Base-by-base conservation (phyloP, 2,113 vertebrate genomes). In the Corythoichthys haematopterus region DNA sequence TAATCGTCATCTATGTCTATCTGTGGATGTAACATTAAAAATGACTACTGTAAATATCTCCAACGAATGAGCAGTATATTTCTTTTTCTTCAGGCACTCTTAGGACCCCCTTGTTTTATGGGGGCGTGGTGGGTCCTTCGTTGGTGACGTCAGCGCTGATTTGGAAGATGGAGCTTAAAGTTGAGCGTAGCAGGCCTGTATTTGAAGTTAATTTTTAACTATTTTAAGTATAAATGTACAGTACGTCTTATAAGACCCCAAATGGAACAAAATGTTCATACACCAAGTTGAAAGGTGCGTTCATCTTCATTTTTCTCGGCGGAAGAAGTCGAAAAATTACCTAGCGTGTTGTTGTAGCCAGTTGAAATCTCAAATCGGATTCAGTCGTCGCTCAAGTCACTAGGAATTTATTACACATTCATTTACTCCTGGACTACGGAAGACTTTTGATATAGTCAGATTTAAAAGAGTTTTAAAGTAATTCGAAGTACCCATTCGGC, bases 241-340 rank as follows among this genome's bases (percentile, higher is more conserved):
- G 60, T 7, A 0, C 51, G 3, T 74, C 69, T 56, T 68, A 65
- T 46, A 76, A 76, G 11, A 45, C 70, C 0, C 66, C 67, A 4
- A 75, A 88, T 85, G 89, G 66, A 47, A 56, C 77, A 6, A 75
- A 74, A 43, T 77, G 61, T 10, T 12, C 75, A 0, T 80, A 80
- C 0, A 72, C 65, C 0, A 81, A 87, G 58, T 16, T 88, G 48
- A 86, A 87, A 80, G 87, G 89, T 90, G 68, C 80, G 82, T 75
- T 37, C 14, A 0, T 45, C 3, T 1, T 63, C 48, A 0, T 15
- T 15, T 9, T 64, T 0, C 5, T 36, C 4, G 4, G 0, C 40
- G 35, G 9, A 53, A 65, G 15, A 35, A 64, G 59, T 56, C 37
- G 46, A 9, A 9, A 6, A 10, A 52, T 68, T 64, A 79, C 65